phyloP scores from a whole-genome alignment of 2,113 vertebrate species.

The Eira barbara region DNA sequence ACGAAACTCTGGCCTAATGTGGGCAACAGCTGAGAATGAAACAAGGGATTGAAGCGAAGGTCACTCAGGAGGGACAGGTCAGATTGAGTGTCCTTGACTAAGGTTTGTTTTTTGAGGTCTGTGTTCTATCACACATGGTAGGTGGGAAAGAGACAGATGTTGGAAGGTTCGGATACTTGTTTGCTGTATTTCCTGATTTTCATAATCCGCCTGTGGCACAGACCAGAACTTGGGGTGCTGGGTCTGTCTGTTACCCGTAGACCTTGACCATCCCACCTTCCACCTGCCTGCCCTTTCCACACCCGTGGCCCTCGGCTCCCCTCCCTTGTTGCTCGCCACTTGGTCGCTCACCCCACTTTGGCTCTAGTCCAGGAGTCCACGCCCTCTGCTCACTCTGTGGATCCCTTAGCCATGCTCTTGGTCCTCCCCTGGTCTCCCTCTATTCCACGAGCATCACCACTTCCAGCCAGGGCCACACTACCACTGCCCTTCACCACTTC shows the following conservation, averaged over 20 bases:
- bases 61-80: not conserved
- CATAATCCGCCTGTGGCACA: rapidly evolving
- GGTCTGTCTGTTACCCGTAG: not conserved
- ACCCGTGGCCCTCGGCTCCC: too few relatives aligned
- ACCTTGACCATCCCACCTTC: rapidly evolving
- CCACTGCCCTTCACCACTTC: rapidly evolving
- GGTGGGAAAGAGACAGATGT: not conserved
- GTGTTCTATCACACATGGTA: not conserved
- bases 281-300: not conserved
- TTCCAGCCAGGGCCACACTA: not conserved
- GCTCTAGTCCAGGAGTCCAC: not conserved
- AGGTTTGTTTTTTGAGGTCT: not conserved
- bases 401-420: too few relatives aligned
- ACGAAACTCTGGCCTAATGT: not conserved
- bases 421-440: not conserved
- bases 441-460: not conserved
- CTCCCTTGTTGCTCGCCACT: too few relatives aligned
- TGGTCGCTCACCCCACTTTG: not conserved
- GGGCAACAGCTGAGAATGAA: not conserved
- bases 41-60: rapidly evolving
- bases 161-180: not conserved
- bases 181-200: not conserved
- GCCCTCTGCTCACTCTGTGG: too few relatives aligned
- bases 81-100: not conserved
- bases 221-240: not conserved